Conservation (phyloP, 2,797 vertebrate species). For the Hafferia zeledoni region DNA sequence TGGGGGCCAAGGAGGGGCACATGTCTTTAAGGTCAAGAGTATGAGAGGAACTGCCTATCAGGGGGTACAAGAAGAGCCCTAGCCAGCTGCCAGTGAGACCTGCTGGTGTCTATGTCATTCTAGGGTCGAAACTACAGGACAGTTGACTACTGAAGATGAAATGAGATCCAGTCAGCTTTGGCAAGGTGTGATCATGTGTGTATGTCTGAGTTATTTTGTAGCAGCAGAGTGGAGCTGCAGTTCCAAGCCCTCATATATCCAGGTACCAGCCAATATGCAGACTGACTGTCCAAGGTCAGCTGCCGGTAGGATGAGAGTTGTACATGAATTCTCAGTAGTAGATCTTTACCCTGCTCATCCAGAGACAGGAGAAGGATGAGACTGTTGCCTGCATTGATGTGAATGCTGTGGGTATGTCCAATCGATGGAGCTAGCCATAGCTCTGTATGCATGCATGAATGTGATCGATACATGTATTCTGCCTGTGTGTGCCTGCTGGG, state of each 20-base stretch:
- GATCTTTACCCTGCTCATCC: background rate
- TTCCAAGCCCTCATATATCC: background rate
- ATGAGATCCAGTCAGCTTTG: no score
- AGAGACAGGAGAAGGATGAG: background rate
- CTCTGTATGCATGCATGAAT: fast-evolving
- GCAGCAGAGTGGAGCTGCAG: background rate
- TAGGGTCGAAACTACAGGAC: background rate
- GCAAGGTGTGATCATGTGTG: background rate
- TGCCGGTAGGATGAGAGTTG: background rate
- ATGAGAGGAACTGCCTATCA: background rate
- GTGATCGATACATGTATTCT: fast-evolving
- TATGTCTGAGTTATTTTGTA: background rate
- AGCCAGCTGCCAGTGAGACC: background rate
- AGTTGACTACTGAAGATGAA: background rate
- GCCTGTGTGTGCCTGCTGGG: background rate
- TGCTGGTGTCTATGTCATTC: background rate
- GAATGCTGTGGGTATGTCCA: background rate
- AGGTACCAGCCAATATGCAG: no score
- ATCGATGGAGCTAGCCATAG: background rate
- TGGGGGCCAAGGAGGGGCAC: fast-evolving
- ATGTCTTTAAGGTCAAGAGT: background rate
- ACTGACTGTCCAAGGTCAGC: background rate
- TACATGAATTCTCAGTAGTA: background rate
- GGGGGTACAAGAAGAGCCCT: background rate
- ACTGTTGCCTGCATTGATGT: background rate